Evolutionary conservation across 1,140 invertebrate genomes (phyloP), one percentile per base, ranked within the genome.

Genomic region (Lepidurus apus): DNA sequence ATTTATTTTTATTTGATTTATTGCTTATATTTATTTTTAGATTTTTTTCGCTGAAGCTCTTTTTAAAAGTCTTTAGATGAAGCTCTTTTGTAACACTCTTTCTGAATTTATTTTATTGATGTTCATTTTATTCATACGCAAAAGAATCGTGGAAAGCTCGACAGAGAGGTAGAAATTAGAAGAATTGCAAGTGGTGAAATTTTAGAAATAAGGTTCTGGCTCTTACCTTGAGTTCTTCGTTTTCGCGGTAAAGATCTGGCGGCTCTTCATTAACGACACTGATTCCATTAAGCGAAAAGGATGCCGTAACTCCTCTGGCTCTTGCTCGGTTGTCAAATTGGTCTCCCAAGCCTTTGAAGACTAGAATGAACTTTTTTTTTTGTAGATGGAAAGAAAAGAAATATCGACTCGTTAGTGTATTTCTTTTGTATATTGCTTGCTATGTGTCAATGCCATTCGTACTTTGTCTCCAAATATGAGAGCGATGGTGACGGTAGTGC

Each of bases 401-500:
- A 43, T n/a, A 77, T 76, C 26, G n/a, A 77, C 13, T 17, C 34
- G 13, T 65, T 26, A 78, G 21, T 43, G 10, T 73, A 7, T 8
- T 6, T n/a, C 13, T 34, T 34, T n/a, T n/a, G 2, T n/a, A n/a
- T 4, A 17, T 73, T 4, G 65, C 21, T 73, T 73, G 65, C 65
- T 73, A 24, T 43, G 13, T 24, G n/a, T 42, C 11, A 65, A n/a
- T 26, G 43, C 17, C 13, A 34, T n/a, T 81, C 81, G 84, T 86
- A 93, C 93, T 87, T 96, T 96, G 4, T 94, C 93, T 11, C 92
- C 92, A 84, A 96, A 95, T 7, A 96, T 93, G 24, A 96, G 85
- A 5, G 89, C 88, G 77, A 95, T 91, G 1, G 94, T 96, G 17
- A 92, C 91, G 6, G 93, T 92, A 21, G 94, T 96, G 11, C 93